Base-by-base conservation (phyloP, 2,113 vertebrate genomes). In the cat (Felis catus) region DNA sequence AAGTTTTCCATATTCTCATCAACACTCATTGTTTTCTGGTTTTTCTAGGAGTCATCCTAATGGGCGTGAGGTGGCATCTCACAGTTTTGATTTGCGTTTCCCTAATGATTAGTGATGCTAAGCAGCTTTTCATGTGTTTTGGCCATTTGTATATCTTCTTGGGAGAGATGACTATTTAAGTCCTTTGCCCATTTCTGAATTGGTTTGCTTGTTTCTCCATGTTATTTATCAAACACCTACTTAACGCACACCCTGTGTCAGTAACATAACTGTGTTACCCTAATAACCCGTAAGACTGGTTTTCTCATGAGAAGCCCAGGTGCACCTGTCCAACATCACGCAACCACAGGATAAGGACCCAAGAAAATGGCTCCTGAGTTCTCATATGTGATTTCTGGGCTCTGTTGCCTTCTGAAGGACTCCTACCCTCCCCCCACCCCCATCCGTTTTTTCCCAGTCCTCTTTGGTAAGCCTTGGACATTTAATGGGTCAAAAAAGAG, bases 301-400 rank as follows among this genome's bases (percentile, higher is more conserved):
- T 81, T 70, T 65, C 71, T 25, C 7, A 4, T 12, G 36, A 55
- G 76, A 84, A 48, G 61, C 33, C 79, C n/a, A 14, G 2, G 45
- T 2, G 13, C 23, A 13, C 29, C 29, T 33, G 82, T n/a, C 81
- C 31, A 7, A 23, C 41, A 7, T 68, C 89, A 65, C 13, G 31
- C 0, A 84, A 33, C 41, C 19, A 23, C 1, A 39, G n/a, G 27
- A 4, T 36, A 48, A 1, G 9, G 25, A 66, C n/a, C 8, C n/a
- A 61, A 80, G 70, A 83, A 78, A 68, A 25, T 16, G 83, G 51
- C 55, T 58, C 9, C 79, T 39, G 31, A 48, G 53, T 73, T 55
- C 3, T 5, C 0, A 10, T 11, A 18, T 7, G 10, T 8, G 0
- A 76, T 31, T 79, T 76, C 45, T 53, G 53, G 53, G 63, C 21